Conservation (phyloP, 1,140 invertebrate genomes). For the Megalopta genalis region DNA sequence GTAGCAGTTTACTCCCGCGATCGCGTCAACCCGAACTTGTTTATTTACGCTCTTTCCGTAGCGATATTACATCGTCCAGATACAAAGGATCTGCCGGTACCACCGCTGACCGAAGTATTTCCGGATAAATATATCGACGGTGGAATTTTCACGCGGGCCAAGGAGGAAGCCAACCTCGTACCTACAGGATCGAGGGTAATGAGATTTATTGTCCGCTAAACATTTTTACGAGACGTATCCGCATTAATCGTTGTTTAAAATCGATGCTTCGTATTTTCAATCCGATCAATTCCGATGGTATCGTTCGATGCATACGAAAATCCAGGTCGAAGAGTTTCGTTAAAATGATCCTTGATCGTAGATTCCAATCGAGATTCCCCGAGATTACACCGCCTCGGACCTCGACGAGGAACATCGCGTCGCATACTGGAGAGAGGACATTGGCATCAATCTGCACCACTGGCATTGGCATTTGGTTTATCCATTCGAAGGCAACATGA, state of each 20-base stretch:
- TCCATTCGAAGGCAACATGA: constrained; percentile 83
- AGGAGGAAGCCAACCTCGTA: constrained; percentile 85
- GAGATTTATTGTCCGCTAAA: no score
- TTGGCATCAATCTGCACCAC: constrained; percentile 85
- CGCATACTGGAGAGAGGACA: constrained; percentile 83
- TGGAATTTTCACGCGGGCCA: constrained; percentile 84
- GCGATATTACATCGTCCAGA: constrained; percentile 88
- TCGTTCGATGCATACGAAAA: no score
- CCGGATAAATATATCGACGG: constrained; percentile 90
- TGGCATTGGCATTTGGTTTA: constrained; percentile 94
- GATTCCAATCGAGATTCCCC: constrained; percentile 85
- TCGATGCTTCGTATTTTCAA: no score
- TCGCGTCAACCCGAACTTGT: constrained; percentile 88
- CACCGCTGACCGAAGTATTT: constrained; percentile 86
- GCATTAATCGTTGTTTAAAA: no score
- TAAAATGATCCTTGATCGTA: constrained; percentile 45
- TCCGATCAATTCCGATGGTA: no score
- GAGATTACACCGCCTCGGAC: constrained; percentile 87
- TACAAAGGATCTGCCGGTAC: constrained; percentile 86
- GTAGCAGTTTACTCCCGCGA: constrained; percentile 86
- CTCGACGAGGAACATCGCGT: constrained; percentile 87
- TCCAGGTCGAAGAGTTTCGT: neutral
- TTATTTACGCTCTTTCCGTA: constrained; percentile 88
- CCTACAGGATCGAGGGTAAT: constrained; percentile 83
- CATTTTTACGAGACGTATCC: neutral